Evolutionary conservation across 2,113 vertebrate genomes (phyloP).

Genomic region (Perca flavescens): DNA sequence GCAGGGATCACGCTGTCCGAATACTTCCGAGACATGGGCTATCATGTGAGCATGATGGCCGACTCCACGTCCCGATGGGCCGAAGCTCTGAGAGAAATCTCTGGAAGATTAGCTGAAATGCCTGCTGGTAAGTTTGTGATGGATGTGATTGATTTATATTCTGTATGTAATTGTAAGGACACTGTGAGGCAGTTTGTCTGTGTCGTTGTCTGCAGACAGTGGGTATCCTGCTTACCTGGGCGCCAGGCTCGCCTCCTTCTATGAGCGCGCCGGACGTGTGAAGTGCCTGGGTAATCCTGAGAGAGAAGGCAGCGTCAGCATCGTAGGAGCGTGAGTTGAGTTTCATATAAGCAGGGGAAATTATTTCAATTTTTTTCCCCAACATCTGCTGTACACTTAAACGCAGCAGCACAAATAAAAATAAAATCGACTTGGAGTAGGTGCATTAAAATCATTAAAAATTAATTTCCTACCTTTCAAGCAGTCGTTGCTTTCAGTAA

Average conservation of each 20-base stretch:
- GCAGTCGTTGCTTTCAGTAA: not conserved
- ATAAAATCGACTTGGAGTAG: not conserved
- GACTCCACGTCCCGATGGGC: slow-evolving; percentile 99
- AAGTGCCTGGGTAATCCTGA: slow-evolving; percentile 98
- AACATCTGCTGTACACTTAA: not conserved
- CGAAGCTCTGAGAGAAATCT: slow-evolving; percentile 97
- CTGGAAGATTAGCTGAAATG: slow-evolving; percentile 97
- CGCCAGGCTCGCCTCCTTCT: slow-evolving; percentile 95
- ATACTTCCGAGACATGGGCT: slow-evolving; percentile 99
- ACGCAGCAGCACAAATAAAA: not conserved
- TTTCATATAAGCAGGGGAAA: not conserved
- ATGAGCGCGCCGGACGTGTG: slow-evolving; percentile 95
- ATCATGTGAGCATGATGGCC: slow-evolving; percentile 99
- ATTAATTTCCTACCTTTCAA: not conserved
- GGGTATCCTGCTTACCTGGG: slow-evolving; percentile 98
- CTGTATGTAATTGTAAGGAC: not conserved
- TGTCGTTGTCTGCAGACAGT: slow-evolving; percentile 86
- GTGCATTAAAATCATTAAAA: not conserved
- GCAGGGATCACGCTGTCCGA: slow-evolving; percentile 97
- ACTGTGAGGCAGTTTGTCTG: not conserved
- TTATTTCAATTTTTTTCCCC: not conserved
- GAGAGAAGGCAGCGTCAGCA: slow-evolving; percentile 98
- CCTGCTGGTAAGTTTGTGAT: slow-evolving; percentile 90
- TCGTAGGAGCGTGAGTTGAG: slow-evolving; percentile 94
- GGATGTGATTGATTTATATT: not conserved